Evolutionary conservation across 2,113 vertebrate species (phyloP), one percentile per base, ranked within the genome.

Genomic region (Notothenia rossii): DNA sequence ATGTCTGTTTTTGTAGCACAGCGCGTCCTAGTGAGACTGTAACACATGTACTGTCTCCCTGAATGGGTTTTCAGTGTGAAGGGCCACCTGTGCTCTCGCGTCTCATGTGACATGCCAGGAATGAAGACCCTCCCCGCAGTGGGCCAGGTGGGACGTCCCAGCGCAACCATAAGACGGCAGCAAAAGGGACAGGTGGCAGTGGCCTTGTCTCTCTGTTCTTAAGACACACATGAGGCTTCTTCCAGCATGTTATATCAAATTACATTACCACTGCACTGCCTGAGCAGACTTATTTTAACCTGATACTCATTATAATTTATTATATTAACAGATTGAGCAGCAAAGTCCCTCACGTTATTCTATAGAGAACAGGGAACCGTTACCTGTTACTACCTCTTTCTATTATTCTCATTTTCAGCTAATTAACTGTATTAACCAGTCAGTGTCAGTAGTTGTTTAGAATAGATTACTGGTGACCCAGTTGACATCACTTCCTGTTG

Each of bases 1-100:
- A 55, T 14, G 29, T 78, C 18, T 56, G 46, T 49, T 61, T 51
- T 48, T 69, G 72, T 25, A 55, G 74, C 50, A 5, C 62, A 61
- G 59, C 22, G 1, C 48, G 56, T 58, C 54, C 78, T 56, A 62
- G 56, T 33, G 51, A 77, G 69, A 78, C 54, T 25, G 18, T 9
- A 46, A 65, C 78, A 77, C 53, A 60, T 81, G 76, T 79, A 61
- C 81, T 0, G 22, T 72, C 82, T 85, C 60, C 68, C 58, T 50
- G 61, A 69, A 66, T 43, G 36, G 58, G 69, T 50, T 81, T 68
- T 69, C 71, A 8, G 25, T 72, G 67, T 70, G 55, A 72, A 79
- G 63, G 64, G 79, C 79, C 93, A 93, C 88, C 88, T 93, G 93
- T 94, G 91, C 66, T 78, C 13, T 58, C 33, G 33, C 69, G 90